These are phyloP conservation scores for Drosophila malerkotliana DNA, from an alignment of 1,140 invertebrate genomes.

Conservation along the genomic window DNA sequence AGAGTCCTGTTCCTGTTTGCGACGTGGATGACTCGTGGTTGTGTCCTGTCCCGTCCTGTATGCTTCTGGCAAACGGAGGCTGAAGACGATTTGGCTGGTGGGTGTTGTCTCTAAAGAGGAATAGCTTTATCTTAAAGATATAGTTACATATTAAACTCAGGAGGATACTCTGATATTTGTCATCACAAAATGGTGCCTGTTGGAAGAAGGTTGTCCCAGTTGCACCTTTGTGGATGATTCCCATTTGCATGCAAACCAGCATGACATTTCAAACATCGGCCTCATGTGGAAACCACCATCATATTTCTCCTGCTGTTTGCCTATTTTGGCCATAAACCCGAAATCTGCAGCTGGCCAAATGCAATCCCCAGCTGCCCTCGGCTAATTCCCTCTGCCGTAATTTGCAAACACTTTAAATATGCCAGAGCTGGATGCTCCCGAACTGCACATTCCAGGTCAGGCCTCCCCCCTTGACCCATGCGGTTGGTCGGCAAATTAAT, in stretches of 20 bases:
- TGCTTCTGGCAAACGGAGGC: neutral
- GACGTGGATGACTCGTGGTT: neutral
- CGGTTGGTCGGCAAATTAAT: slow-evolving; percentile 14
- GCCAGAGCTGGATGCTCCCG: slow-evolving; percentile 6
- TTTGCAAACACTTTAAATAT: slow-evolving; percentile 48
- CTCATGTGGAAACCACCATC: neutral
- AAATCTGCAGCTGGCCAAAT: slow-evolving; percentile 28
- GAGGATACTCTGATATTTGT: neutral
- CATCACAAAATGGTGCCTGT: neutral
- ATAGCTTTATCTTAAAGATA: neutral
- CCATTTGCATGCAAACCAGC: slow-evolving; percentile 16
- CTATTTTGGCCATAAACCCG: slow-evolving; percentile 28
- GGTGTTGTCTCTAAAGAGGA: neutral
- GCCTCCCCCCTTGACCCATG: slow-evolving; percentile 12
- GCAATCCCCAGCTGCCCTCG: slow-evolving; percentile 1
- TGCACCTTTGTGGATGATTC: neutral
- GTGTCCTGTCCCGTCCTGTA: neutral
- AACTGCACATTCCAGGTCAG: neutral
- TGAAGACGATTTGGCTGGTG: neutral
- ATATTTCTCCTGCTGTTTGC: slow-evolving; percentile 24
- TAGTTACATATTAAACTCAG: too few species aligned
- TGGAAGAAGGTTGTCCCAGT: neutral
- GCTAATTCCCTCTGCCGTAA: slow-evolving; percentile 27
- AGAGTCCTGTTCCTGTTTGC: neutral
- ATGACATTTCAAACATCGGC: slow-evolving; percentile 14